These are phyloP conservation scores for Bellardia bayeri DNA, from an alignment of 2,888 invertebrate genomes.

Conservation along the genomic window DNA sequence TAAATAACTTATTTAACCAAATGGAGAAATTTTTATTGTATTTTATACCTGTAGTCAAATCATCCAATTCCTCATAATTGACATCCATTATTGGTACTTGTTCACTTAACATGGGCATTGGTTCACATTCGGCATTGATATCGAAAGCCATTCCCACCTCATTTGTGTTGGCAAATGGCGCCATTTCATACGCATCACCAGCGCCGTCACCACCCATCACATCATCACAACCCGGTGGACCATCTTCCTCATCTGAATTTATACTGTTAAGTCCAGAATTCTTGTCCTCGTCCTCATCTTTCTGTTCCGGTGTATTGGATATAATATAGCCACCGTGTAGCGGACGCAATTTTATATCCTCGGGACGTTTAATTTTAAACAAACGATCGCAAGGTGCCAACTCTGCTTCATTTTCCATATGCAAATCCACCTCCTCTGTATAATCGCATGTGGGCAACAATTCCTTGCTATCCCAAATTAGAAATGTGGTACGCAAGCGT, in stretches of 20 bases:
- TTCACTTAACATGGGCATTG: slow-evolving; percentile 84
- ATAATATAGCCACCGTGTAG: slow-evolving; percentile 82
- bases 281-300: slow-evolving; percentile 75
- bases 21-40: too few species aligned
- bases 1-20: too few species aligned
- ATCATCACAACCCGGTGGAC: slow-evolving; percentile 36
- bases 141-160: slow-evolving; percentile 87
- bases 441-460: slow-evolving; percentile 75
- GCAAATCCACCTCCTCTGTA: slow-evolving; percentile 73
- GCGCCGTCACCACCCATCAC: slow-evolving; percentile 75
- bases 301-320: slow-evolving; percentile 80
- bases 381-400: slow-evolving; percentile 76
- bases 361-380: slow-evolving; percentile 75
- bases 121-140: slow-evolving; percentile 87
- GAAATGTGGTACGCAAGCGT: slow-evolving; percentile 79
- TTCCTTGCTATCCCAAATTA: slow-evolving; percentile 78
- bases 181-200: slow-evolving; percentile 82
- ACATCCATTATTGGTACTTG: slow-evolving; percentile 80
- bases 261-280: slow-evolving; percentile 48
- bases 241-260: slow-evolving; percentile 65
- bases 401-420: slow-evolving; percentile 64
- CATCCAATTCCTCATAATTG: slow-evolving; percentile 84
- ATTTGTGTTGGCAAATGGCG: slow-evolving; percentile 84
- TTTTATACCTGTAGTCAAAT: slow-evolving; percentile 80
- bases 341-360: slow-evolving; percentile 78